Base-by-base conservation (phyloP, 1,140 invertebrate genomes). In the Stenopsyche tienmushanensis region DNA sequence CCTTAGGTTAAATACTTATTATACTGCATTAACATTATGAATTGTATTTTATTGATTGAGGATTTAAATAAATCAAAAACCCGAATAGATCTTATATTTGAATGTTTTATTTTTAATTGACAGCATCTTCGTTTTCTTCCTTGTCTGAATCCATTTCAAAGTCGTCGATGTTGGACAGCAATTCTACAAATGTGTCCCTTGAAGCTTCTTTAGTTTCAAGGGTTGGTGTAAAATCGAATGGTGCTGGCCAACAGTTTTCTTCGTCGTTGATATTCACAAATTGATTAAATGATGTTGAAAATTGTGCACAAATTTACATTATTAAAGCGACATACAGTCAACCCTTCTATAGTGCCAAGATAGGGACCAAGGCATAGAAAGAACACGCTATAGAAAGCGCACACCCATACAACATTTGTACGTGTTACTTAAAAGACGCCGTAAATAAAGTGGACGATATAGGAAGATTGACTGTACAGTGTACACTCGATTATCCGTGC, bases 221-320 rank as follows among this genome's bases (percentile, higher is more conserved):
- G 17, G 21, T 17, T 17, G 68, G 68, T 18, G 68, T 66, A 26
- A 70, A 70, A 60, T 70, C 68, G 18, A 42, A 66, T 0, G 64
- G 62, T 9, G 65, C 47, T 5, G 68, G 68, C 68, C 68, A 70
- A 41, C 68, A 66, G 26, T 62, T 66, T 53, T 70, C 68, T 70
- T n/a, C n/a, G n/a, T n/a, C n/a, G n/a, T n/a, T n/a, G n/a, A 25
- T 0, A 62, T 63, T 42, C 49, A 42, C 1, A 62, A 24, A 24
- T n/a, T 25, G 13, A 25, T 42, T 2, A n/a, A 24, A 62, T 3
- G 42, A 59, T 15, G 21, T 26, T 10, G 7, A 18, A 42, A 41
- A 45, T 13, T 7, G 9, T 9, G 26, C 9, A 21, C 13, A 57
- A 23, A 21, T 53, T 41, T 53, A 50, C 26, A 53, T 50, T 64